A percentile compares a stretch with the other conserved stretches of the same genome.
Evolutionary conservation across 2,888 invertebrate species (phyloP).

Genomic region (Trichopoda pennipes): DNA sequence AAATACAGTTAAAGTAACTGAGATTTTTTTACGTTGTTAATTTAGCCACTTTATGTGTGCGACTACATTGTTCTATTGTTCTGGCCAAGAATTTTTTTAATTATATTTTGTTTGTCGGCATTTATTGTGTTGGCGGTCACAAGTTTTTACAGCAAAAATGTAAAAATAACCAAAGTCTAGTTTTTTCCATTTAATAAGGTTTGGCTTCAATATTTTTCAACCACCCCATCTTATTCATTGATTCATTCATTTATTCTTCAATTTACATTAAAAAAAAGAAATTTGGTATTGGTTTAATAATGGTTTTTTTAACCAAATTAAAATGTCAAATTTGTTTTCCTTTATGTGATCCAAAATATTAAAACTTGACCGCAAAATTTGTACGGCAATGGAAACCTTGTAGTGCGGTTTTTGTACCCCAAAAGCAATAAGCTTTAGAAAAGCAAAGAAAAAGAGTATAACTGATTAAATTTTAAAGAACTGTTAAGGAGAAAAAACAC

Average conservation of each 20-base stretch:
- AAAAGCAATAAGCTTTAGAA: background rate
- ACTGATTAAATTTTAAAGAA: constrained; percentile 3
- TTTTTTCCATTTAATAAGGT: constrained; percentile 20
- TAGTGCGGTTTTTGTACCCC: background rate
- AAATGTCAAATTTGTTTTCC: constrained; percentile 49
- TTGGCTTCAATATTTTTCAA: constrained; percentile 6
- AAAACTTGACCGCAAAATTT: constrained; percentile 53
- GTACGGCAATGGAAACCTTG: constrained; percentile 34
- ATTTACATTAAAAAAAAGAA: constrained; percentile 36
- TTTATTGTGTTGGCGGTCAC: constrained; percentile 59
- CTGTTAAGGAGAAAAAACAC: constrained; percentile 12
- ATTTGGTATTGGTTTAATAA: constrained; percentile 52
- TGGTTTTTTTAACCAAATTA: constrained; percentile 52
- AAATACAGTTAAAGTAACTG: constrained; percentile 41
- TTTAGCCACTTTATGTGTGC: constrained; percentile 42
- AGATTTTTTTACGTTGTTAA: constrained; percentile 37
- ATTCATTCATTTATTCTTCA: constrained; percentile 1
- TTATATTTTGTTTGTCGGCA: constrained; percentile 63
- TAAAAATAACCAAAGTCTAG: constrained; percentile 5
- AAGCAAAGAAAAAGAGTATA: background rate
- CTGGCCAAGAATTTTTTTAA: constrained; percentile 60
- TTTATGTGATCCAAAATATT: constrained; percentile 39
- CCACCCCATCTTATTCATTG: background rate
- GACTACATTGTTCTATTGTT: constrained; percentile 44
- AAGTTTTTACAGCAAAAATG: constrained; percentile 20